phyloP scores from a whole-genome alignment of 2,888 invertebrate species.

The Lithosia quadra region DNA sequence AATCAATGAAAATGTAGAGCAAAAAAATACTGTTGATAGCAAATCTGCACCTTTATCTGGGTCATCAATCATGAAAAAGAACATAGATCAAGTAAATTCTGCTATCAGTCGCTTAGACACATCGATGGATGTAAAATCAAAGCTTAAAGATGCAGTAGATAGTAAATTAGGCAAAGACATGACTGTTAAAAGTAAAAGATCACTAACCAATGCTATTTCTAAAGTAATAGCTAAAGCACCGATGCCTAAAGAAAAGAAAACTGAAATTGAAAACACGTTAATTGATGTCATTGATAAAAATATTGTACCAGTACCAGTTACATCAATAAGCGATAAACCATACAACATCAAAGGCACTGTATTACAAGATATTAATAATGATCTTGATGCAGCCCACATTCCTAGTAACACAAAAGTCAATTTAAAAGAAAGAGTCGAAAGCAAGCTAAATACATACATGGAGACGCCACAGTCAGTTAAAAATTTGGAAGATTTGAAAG shows the following conservation, averaged over 20 bases:
- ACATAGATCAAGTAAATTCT: neutral
- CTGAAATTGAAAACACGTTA: conserved; percentile 9
- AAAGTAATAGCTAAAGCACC: conserved; percentile 1
- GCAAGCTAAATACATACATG: neutral
- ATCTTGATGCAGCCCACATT: neutral
- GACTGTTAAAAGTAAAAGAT: neutral
- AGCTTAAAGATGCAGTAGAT: conserved; percentile 2
- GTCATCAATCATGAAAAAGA: neutral
- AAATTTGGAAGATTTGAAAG: neutral
- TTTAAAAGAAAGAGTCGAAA: conserved; percentile 1
- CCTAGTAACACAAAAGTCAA: neutral
- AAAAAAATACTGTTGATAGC: neutral
- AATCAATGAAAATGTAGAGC: neutral
- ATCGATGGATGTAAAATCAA: conserved; percentile 3
- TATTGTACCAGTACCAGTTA: neutral
- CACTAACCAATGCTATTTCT: neutral
- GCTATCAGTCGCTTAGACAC: conserved; percentile 6
- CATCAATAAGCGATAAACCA: neutral
- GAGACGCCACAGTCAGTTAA: conserved; percentile 5
- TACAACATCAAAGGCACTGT: neutral
- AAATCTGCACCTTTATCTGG: neutral
- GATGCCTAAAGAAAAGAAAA: conserved; percentile 7
- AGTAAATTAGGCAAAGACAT: neutral
- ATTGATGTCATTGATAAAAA: conserved; percentile 15
- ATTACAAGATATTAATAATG: conserved; percentile 5